phyloP scores from a whole-genome alignment of 2,797 vertebrate species.

The Darevskia mixta region DNA sequence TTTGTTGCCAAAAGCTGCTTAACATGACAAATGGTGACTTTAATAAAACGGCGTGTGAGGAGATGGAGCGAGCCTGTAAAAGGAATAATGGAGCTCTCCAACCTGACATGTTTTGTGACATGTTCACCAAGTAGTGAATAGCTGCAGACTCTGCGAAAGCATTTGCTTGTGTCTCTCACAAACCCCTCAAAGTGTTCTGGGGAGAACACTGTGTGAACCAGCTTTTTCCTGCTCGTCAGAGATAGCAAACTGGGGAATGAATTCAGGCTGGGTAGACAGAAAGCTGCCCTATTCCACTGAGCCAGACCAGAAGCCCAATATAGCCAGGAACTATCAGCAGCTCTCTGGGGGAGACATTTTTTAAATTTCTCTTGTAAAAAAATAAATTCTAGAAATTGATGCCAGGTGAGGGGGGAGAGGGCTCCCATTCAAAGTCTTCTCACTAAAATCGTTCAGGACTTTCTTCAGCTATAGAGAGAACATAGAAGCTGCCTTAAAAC shows the following conservation, averaged over 20 bases:
- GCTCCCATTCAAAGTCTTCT: background rate
- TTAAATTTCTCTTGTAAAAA: too few relatives aligned
- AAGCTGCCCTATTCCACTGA: background rate
- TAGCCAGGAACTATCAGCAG: background rate
- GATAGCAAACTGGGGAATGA: background rate
- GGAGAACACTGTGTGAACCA: rapidly evolving
- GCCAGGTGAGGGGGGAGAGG: background rate
- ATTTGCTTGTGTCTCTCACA: conserved; percentile 5
- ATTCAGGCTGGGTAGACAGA: rapidly evolving
- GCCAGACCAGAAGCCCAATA: background rate
- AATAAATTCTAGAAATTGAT: background rate
- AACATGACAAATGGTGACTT: conserved; percentile 72
- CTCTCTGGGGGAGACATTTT: background rate
- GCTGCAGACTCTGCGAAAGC: conserved; percentile 13
- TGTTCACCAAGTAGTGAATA: conserved; percentile 12
- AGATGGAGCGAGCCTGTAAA: conserved; percentile 45
- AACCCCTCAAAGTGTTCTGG: background rate
- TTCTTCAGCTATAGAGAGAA: too few relatives aligned
- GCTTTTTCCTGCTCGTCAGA: background rate
- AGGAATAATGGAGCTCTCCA: conserved; percentile 51
- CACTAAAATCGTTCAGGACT: background rate
- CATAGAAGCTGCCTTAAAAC: too few relatives aligned
- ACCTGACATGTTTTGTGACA: background rate
- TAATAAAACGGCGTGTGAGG: conserved; percentile 48
- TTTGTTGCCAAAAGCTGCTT: conserved; percentile 73